Evolutionary conservation across 2,797 vertebrate genomes (phyloP), one percentile per base, ranked within the genome.

Genomic region (Micropoecilia bifurca): DNA sequence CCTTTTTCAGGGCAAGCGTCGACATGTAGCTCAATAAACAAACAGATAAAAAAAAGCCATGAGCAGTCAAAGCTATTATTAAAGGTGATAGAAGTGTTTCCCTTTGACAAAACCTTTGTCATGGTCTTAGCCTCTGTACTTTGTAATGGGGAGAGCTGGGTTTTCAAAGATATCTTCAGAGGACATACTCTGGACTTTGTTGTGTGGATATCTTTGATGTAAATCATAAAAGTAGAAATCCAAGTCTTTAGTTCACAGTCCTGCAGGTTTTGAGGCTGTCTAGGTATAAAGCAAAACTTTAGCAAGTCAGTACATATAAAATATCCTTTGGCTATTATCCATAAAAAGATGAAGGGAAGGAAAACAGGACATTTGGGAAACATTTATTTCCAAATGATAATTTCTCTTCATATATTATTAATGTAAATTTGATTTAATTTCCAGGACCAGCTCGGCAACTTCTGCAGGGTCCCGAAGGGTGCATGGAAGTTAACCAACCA

Each of bases 11-110:
- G 86, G 91, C 95, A 91, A 87, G 95, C 85, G 80, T 12, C 28
- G 86, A 92, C 95, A 91, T 75, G 95, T 79, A 75, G 80, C 90
- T 76, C 81, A 78, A 89, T 91, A 92, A 95, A 94, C 93, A 94
- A 92, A 94, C 81, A 83, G 89, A 83, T 82, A 80, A 59, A 28
- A 68, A 53, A 78, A 77, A 82, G 61, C 53, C 59, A 71, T 39
- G 79, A 79, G 71, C 76, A 92, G 88, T 85, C 90, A 87, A 89
- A 92, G 92, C 88, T 93, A 78, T 95, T 90, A 95, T 95, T 94
- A 94, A 90, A 91, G 84, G 84, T 86, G 89, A 84, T 82, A 89
- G 89, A 93, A 91, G 92, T 91, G 85, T 83, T 89, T 91, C 74
- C 80, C 81, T 86, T 82, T 87, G 85, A 87, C 82, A 79, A 80